Evolutionary conservation across 2,113 vertebrate species (phyloP).

Genomic region (Spea bombifrons): DNA sequence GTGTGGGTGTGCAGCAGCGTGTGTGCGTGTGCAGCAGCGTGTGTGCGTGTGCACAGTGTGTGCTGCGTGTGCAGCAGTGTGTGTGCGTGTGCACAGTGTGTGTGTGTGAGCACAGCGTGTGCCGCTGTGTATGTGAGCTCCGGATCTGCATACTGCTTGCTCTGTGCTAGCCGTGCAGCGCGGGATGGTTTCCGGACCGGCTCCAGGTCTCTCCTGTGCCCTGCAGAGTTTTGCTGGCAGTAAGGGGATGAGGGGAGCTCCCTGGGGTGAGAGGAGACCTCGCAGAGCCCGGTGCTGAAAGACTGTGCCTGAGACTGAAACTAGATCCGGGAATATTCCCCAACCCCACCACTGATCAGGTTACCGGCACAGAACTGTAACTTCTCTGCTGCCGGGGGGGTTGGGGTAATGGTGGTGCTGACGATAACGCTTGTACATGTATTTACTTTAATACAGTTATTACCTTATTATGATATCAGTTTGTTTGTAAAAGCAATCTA

Average conservation of each 20-base stretch:
- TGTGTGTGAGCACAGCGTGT: too few species aligned
- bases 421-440: not conserved
- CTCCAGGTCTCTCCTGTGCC: slow-evolving; percentile 37
- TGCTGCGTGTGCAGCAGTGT: too few species aligned
- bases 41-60: too few species aligned
- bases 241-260: slow-evolving; percentile 36
- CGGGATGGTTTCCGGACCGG: slow-evolving; percentile 36
- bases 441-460: not conserved
- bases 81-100: too few species aligned
- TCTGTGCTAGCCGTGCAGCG: slow-evolving; percentile 14
- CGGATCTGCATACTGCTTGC: slow-evolving; percentile 3
- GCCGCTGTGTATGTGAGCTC: not conserved
- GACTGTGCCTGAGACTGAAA: slow-evolving; percentile 36
- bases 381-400: slow-evolving; percentile 11
- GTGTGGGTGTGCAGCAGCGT: too few species aligned
- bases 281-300: slow-evolving; percentile 39
- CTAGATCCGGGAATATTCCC: slow-evolving; percentile 39
- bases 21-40: too few species aligned
- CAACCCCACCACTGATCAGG: slow-evolving; percentile 33
- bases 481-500: too few species aligned
- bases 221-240: slow-evolving; percentile 44
- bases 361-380: slow-evolving; percentile 29
- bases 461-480: too few species aligned
- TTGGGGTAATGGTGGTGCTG: not conserved
- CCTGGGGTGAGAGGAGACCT: slow-evolving; percentile 43